Evolutionary conservation across 2,888 invertebrate genomes (phyloP).

Genomic region (Chrysodeixis includens): DNA sequence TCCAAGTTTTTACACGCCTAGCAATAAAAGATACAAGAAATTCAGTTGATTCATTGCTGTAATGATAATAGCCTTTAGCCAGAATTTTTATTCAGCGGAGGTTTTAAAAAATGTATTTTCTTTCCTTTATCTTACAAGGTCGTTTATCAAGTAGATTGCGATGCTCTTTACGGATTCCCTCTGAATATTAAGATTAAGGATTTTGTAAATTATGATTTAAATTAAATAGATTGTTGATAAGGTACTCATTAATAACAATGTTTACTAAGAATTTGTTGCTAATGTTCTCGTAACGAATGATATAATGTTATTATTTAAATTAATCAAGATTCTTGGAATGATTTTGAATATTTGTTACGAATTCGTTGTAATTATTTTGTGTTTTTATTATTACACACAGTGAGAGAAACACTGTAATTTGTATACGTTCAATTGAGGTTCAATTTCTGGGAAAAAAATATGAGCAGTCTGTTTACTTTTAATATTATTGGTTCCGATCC

Average conservation of each 20-base stretch:
- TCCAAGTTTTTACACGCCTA: constrained; percentile 68
- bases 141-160: constrained; percentile 77
- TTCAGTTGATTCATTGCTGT: constrained; percentile 78
- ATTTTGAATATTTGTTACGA: not conserved
- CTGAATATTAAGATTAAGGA: constrained; percentile 56
- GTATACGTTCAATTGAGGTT: too few relatives aligned
- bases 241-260: constrained; percentile 28
- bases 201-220: constrained; percentile 54
- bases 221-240: constrained; percentile 39
- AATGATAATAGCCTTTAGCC: constrained; percentile 74
- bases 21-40: constrained; percentile 70
- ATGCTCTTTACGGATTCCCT: constrained; percentile 69
- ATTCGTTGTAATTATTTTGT: not conserved
- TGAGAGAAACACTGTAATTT: not conserved
- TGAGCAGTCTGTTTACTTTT: too few relatives aligned
- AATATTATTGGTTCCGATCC: too few relatives aligned
- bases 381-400: not conserved
- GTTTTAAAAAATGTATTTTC: constrained; percentile 72
- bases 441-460: too few relatives aligned
- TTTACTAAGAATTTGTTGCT: constrained; percentile 22
- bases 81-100: constrained; percentile 68
- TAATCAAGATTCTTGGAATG: constrained; percentile 1
- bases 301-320: not conserved
- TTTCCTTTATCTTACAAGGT: constrained; percentile 71
- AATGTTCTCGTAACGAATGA: constrained; percentile 9